A percentile compares a stretch with the other conserved stretches of the same genome.
These are phyloP conservation scores for Oceanites oceanicus DNA, from an alignment of 2,113 vertebrate genomes.

Conservation along the genomic window DNA sequence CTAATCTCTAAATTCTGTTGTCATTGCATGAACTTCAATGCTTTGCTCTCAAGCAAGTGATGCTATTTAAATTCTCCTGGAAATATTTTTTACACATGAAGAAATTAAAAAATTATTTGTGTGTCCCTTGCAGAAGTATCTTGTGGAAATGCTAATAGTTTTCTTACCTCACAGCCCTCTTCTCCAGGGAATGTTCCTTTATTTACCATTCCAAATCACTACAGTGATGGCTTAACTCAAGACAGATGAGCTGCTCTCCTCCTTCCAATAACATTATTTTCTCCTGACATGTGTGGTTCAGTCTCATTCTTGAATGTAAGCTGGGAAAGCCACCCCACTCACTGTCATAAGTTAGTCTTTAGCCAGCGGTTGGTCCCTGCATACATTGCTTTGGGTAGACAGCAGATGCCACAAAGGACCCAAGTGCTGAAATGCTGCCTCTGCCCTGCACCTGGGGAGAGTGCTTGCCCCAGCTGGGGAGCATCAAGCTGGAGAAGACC, in stretches of 20 bases:
- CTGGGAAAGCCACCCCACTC: neutral
- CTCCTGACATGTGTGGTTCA: neutral
- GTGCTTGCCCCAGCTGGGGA: neutral
- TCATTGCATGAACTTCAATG: neutral
- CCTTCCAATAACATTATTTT: neutral
- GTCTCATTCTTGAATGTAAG: neutral
- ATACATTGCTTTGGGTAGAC: neutral
- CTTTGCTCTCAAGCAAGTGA: neutral
- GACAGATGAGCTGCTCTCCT: neutral
- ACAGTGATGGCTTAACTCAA: neutral
- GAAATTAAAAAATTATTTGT: neutral
- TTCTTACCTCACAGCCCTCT: conserved; percentile 9
- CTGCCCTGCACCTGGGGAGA: neutral
- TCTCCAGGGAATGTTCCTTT: neutral
- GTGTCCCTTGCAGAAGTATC: conserved; percentile 16
- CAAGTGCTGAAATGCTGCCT: neutral
- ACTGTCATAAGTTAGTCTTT: neutral
- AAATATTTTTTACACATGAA: neutral
- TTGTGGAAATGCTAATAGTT: neutral
- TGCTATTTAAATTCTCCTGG: neutral
- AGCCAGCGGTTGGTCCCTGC: neutral
- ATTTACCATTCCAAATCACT: neutral
- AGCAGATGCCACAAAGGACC: neutral
- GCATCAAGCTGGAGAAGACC: neutral
- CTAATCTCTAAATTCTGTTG: neutral